Conservation (phyloP, 2,113 vertebrate species). For the Uria aalge region DNA sequence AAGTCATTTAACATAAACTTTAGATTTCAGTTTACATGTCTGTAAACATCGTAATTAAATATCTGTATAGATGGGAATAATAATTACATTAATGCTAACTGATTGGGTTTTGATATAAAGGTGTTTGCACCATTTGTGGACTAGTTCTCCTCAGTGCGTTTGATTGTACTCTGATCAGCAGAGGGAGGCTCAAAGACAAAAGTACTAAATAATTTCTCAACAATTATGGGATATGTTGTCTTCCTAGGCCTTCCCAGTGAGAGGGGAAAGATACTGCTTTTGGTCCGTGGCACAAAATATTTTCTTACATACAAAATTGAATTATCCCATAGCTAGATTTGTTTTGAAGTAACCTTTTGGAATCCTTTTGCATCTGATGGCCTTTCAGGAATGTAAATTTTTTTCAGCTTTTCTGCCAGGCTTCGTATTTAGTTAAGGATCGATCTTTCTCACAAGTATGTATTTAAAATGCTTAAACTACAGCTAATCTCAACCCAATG, state of each 20-base stretch:
- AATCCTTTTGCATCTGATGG: background rate
- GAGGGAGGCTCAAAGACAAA: background rate
- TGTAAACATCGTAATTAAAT: background rate
- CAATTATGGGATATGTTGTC: background rate
- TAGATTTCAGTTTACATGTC: background rate
- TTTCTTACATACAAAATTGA: background rate
- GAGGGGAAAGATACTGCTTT: background rate
- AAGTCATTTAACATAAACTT: background rate
- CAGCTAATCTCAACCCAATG: background rate
- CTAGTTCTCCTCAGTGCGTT: background rate
- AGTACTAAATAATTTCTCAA: background rate
- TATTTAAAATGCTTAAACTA: background rate
- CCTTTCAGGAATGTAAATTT: background rate
- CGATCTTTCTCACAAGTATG: background rate
- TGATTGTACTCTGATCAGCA: background rate
- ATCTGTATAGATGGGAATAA: background rate
- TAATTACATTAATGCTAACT: no score
- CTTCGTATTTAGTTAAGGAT: background rate
- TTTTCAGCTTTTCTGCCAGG: background rate
- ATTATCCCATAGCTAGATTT: background rate
- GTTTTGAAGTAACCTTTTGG: background rate
- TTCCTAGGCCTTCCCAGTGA: background rate
- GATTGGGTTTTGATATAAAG: background rate
- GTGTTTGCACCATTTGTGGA: background rate
- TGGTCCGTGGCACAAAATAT: background rate